These are phyloP conservation scores for Rhynchomys soricoides DNA, from an alignment of 2,113 vertebrate species.

Conservation along the genomic window DNA sequence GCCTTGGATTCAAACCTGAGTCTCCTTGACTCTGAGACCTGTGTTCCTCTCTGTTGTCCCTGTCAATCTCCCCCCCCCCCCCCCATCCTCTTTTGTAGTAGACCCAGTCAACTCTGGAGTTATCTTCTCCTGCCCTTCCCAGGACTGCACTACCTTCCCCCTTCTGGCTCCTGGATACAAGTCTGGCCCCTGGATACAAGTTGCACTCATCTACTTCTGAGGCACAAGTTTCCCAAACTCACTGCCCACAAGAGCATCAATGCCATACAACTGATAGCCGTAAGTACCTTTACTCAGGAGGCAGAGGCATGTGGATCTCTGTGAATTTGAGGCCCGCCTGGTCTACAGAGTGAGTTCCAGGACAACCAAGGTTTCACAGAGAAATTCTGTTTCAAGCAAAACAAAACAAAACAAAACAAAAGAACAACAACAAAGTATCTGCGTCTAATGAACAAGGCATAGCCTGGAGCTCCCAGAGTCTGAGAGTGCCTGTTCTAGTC, in stretches of 20 bases:
- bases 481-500: neutral
- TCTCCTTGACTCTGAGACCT: neutral
- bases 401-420: neutral
- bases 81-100: neutral
- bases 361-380: neutral
- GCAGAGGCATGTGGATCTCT: neutral
- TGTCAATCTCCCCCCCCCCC: neutral
- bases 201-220: neutral
- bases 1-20: neutral
- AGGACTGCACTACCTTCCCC: neutral
- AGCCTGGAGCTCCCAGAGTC: neutral
- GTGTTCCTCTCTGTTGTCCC: neutral
- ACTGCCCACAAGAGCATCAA: neutral
- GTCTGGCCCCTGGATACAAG: neutral
- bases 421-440: neutral
- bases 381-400: neutral
- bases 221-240: neutral
- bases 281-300: neutral
- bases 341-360: neutral
- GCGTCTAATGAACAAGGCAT: neutral
- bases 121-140: neutral
- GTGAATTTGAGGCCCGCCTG: neutral
- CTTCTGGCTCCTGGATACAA: neutral
- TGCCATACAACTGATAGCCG: accelerated
- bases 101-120: neutral